Evolutionary conservation across 2,113 vertebrate species (phyloP), one percentile per base, ranked within the genome.

Genomic region (Microtus pennsylvanicus): DNA sequence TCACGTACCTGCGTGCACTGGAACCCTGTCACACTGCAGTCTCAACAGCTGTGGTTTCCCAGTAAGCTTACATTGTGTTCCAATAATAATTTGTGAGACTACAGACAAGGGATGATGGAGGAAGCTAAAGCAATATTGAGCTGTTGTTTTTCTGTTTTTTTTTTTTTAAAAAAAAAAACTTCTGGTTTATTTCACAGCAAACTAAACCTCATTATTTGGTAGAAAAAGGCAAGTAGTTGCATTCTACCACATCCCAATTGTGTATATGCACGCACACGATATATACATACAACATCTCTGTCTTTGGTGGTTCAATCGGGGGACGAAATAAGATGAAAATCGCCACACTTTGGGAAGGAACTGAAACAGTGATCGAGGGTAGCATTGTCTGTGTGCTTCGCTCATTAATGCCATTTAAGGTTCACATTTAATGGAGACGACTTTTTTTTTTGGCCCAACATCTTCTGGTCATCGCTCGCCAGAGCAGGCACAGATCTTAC

Each of bases 251-350:
- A 55, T 52, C 47, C 24, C 90, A 93, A 97, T 96, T 98, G 95
- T 96, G 89, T 92, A 93, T 96, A 96, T 69, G 94, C 58, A 96
- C 80, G 92, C 91, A 83, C 92, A 94, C 33, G 89, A 93, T 96
- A 90, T 96, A 97, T 96, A 97, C 82, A 97, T 61, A 94, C 26
- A 95, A 93, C 67, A 76, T 47, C 97, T 97, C 97, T 98, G 93
- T 98, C 98, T 98, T 98, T 98, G 98, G 98, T 97, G 98, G 98
- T 91, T 96, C 47, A 95, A 86, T 97, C 85, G 95, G 75, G 96
- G 93, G 50, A 94, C 90, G 35, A 98, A 87, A 90, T 85, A 91
- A 45, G 87, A 2, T 35, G 92, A 96, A 89, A 97, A 75, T 89
- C 0, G 58, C 88, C 98, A 90, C 80, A 97, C 87, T 87, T 80